Base-by-base conservation (phyloP, 2,113 vertebrate species). In the Aspidoscelis tigris region DNA sequence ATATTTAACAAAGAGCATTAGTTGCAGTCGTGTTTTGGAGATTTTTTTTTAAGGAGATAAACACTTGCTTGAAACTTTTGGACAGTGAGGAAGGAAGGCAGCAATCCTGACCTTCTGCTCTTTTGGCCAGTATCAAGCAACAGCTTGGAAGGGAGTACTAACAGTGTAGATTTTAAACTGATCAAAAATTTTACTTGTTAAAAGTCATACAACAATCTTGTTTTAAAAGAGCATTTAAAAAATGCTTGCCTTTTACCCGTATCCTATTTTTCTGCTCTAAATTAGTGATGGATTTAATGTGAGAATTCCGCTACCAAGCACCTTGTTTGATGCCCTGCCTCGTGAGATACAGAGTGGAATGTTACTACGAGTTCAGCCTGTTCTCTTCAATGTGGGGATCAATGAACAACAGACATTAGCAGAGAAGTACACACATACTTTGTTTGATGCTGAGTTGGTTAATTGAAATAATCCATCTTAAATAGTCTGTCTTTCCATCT, bases 381-480 rank as follows among this genome's bases (percentile, higher is more conserved):
- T 99, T 47, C 97, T 98, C 87, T 99, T 99, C 94, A 99, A 99
- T 0, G 98, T 99, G 78, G 99, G 98, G 86, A 99, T 99, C 96
- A 99, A 99, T 0, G 99, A 99, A 90, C 99, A 99, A 94, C 99
- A 99, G 94, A 99, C 98, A 0, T 96, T 99, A 89, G 99, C 98
- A 0, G 98, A 99, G 96, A 99, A 98, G 99, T 99, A 92, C 22
- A 97, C 95, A 43, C 50, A 80, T 65, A 50, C 3, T 71, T 74
- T 84, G 7, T 82, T 61, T 61, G 58, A 14, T 61, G 58, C 18
- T 61, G 58, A 61, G 14, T 18, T 14, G 58, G 18, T 61, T 61
- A 61, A 18, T 16, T 61, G 58, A 61, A 61, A 61, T 61, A 61
- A 61, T 18, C 14, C 58, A 16, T 18, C 18, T 18, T 16, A 18